Evolutionary conservation across 2,888 invertebrate species (phyloP).

Genomic region (Clunio marinus): DNA sequence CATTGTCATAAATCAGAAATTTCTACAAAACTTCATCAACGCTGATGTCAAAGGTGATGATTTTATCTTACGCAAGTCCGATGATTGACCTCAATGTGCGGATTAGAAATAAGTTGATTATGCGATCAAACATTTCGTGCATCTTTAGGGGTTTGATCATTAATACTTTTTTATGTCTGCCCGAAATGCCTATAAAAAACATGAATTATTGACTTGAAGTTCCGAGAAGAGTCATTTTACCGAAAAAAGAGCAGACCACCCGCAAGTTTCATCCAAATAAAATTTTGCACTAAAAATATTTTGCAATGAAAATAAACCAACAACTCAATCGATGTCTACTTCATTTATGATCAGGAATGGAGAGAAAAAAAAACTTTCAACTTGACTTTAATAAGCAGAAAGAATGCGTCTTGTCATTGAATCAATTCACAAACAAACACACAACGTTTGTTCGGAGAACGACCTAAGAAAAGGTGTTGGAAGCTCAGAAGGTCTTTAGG

Average conservation of each 20-base stretch:
- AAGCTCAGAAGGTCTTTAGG: background rate
- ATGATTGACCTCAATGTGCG: background rate
- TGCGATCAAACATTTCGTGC: background rate
- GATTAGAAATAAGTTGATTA: background rate
- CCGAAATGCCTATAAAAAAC: too few species aligned
- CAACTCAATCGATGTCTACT: too few species aligned
- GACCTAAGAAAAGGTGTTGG: background rate
- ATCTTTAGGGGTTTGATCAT: background rate
- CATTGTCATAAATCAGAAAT: background rate
- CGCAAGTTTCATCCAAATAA: background rate
- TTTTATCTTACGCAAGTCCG: background rate
- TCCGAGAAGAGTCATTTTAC: background rate
- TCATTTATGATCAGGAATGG: too few species aligned
- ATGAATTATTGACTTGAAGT: background rate
- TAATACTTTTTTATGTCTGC: background rate
- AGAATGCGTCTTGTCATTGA: background rate
- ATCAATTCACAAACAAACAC: too few species aligned
- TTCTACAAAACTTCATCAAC: background rate
- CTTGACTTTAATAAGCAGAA: background rate
- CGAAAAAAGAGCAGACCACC: background rate
- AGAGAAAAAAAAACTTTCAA: background rate
- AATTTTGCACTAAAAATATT: background rate
- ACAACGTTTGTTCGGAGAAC: background rate
- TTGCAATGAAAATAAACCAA: background rate
- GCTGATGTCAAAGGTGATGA: constrained; percentile 3